phyloP scores from a whole-genome alignment of 1,140 invertebrate genomes.

The Oryzaephilus surinamensis region DNA sequence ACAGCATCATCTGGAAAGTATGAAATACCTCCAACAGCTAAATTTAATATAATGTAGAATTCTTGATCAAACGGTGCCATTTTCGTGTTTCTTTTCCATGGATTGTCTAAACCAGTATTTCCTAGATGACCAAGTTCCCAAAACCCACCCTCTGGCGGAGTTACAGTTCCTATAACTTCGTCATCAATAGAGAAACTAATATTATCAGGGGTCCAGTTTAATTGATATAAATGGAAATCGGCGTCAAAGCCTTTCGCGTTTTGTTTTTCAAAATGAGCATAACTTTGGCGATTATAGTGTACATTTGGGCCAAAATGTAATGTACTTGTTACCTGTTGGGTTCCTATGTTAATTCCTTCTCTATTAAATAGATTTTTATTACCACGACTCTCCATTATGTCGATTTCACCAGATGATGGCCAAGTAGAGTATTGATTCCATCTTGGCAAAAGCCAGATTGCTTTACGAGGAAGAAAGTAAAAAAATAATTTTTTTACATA shows the following conservation, averaged over 20 bases:
- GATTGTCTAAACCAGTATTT: constrained; percentile 16
- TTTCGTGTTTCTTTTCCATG: constrained; percentile 32
- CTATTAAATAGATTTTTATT: too few species aligned
- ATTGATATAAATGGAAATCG: constrained; percentile 38
- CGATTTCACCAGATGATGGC: constrained; percentile 44
- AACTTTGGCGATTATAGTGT: too few species aligned
- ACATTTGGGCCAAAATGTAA: too few species aligned
- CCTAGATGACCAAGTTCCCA: constrained; percentile 18
- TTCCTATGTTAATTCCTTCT: too few species aligned
- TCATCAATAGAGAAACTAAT: constrained; percentile 22
- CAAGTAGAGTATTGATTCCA: constrained; percentile 44
- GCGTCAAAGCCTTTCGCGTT: constrained; percentile 37
- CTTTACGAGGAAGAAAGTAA: too few species aligned
- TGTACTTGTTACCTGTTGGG: too few species aligned
- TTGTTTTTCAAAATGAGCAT: constrained; percentile 38
- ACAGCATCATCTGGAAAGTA: constrained; percentile 38
- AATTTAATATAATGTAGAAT: constrained; percentile 56
- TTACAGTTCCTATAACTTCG: constrained; percentile 11
- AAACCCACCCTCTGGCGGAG: constrained; percentile 16
- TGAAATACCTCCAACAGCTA: constrained; percentile 30
- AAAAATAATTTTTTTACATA: too few species aligned
- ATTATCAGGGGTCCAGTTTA: constrained; percentile 39
- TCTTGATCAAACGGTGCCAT: constrained; percentile 46
- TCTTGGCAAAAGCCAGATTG: constrained; percentile 48
- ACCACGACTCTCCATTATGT: constrained; percentile 46